phyloP scores from a whole-genome alignment of 2,797 vertebrate species.

The Eutrigla gurnardus region DNA sequence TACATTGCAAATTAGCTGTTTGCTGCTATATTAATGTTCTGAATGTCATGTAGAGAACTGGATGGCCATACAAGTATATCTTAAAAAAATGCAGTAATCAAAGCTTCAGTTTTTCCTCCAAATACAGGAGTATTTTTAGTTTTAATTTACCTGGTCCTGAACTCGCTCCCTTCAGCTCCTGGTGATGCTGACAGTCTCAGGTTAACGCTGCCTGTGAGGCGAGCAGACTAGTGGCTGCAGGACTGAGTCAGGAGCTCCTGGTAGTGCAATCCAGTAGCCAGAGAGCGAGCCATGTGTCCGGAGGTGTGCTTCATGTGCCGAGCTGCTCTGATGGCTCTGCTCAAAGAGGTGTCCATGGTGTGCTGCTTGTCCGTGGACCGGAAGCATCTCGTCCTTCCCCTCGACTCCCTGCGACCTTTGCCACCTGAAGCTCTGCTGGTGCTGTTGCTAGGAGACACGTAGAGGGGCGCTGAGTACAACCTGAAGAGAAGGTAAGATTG shows the following conservation, averaged over 20 bases:
- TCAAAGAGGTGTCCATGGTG: slow-evolving; percentile 81
- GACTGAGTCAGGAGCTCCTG: slow-evolving; percentile 73
- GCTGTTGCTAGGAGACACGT: slow-evolving; percentile 29
- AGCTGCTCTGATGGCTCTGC: slow-evolving; percentile 83
- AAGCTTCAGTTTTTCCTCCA: neutral
- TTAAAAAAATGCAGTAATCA: neutral
- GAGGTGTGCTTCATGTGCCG: slow-evolving; percentile 81
- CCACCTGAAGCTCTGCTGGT: slow-evolving; percentile 9
- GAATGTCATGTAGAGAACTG: no score
- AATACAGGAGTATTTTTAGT: neutral
- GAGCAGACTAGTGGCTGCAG: slow-evolving; percentile 81
- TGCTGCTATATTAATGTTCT: neutral
- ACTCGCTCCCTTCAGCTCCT: neutral
- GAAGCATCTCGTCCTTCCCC: slow-evolving; percentile 34
- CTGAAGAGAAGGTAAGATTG: slow-evolving; percentile 35
- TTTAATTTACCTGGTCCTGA: slow-evolving; percentile 30
- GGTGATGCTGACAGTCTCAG: neutral
- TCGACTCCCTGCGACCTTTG: slow-evolving; percentile 29
- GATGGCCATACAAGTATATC: neutral
- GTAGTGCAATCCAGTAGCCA: slow-evolving; percentile 81
- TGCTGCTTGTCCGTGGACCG: slow-evolving; percentile 51
- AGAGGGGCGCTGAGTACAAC: slow-evolving; percentile 54
- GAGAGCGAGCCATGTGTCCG: slow-evolving; percentile 81
- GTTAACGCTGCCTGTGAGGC: neutral
- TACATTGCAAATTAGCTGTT: neutral